Base-by-base conservation (phyloP, 2,888 invertebrate species). In the Hypomecis atomaria region DNA sequence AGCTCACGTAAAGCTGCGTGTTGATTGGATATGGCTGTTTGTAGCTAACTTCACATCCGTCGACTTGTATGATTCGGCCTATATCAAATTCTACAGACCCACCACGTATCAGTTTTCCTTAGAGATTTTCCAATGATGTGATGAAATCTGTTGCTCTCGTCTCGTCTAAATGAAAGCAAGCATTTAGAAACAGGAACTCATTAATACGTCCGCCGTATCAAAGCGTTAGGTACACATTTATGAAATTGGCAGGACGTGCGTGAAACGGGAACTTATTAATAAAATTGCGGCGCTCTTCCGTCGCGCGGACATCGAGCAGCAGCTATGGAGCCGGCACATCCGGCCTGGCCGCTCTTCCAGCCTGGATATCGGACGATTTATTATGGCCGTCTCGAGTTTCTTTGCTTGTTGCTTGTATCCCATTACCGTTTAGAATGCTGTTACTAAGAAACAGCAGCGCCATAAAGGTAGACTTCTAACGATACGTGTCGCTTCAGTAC, bases 251-350 rank as follows among this genome's bases (percentile, higher is more conserved):
- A 88, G 90, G 89, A 89, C 86, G 88, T 77, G 79, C 83, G 78
- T 84, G 84, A 86, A 88, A 89, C 89, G 88, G 90, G 89, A 90
- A 89, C 89, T 87, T 88, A 88, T 89, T 89, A 89, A 90, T 90
- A 88, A 88, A 89, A 89, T 88, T 79, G 87, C 87, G 83, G 81
- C 84, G 84, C 82, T 85, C 86, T 90, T 89, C 90, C 90, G 87
- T 79, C 80, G 81, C 79, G 76, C 83, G 83, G 83, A 82, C 83
- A 82, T 76, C 79, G 79, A 79, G 79, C 82, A 81, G 77, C 58
- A 34, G 44, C 59, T 54, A 43, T 54, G 49, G 40, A 47, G 64
- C 48, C 50, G 42, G 40, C 79, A 78, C 84, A 84, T 90, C 90
- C 90, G 90, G 88, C 76, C 79, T 75, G 81, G 82, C 87, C 86